Evolutionary conservation across 2,797 vertebrate species (phyloP).

Genomic region (Schizopygopsis pylzovi): DNA sequence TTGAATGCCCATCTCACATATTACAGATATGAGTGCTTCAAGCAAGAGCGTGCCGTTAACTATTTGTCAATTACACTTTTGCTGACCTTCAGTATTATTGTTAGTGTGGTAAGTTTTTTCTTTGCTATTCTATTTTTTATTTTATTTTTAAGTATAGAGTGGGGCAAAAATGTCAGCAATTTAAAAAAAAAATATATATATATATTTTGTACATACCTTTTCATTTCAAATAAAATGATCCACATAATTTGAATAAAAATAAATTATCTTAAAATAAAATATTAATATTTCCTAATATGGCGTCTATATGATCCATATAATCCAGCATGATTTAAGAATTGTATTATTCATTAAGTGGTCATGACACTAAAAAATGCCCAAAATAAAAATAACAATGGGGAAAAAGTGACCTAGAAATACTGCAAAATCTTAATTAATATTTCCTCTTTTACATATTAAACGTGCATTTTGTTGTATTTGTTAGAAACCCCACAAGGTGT

Average conservation of each 20-base stretch:
- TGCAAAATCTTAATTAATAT: not conserved
- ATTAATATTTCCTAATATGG: not conserved
- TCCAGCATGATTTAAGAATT: too few relatives aligned
- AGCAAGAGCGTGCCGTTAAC: slow-evolving; percentile 86
- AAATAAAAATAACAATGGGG: not conserved
- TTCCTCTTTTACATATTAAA: not conserved
- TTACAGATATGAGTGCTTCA: slow-evolving; percentile 97
- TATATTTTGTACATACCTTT: not conserved
- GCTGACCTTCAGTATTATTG: slow-evolving; percentile 88
- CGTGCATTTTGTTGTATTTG: not conserved
- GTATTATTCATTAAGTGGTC: not conserved
- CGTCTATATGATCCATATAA: not conserved
- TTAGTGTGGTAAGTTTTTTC: slow-evolving; percentile 87
- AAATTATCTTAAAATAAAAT: not conserved
- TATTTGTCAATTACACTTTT: slow-evolving; percentile 85
- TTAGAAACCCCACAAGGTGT: not conserved
- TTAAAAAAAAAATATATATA: too few relatives aligned
- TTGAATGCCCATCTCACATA: slow-evolving; percentile 5
- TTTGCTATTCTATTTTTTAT: not conserved
- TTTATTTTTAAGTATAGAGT: not conserved
- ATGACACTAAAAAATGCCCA: not conserved
- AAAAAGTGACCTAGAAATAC: not conserved
- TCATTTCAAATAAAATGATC: not conserved
- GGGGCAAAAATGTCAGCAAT: not conserved
- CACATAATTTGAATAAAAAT: not conserved